A percentile compares a stretch with the other conserved stretches of the same genome.
phyloP scores from a whole-genome alignment of 2,888 invertebrate genomes.

The Sinelater perroti region DNA sequence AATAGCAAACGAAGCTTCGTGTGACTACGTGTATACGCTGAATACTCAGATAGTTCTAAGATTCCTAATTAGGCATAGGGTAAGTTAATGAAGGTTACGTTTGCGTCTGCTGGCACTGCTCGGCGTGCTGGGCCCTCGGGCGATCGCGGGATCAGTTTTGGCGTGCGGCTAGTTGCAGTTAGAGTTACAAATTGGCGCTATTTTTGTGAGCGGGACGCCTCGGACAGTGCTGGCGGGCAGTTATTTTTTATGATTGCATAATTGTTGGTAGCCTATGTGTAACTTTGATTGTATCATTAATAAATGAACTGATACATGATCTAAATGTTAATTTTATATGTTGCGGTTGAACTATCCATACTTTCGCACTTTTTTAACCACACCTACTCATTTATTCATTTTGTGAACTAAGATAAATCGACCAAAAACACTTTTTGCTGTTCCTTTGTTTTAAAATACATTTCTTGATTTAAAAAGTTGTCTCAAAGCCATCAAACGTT shows the following conservation, averaged over 20 bases:
- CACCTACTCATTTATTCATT: too few relatives aligned
- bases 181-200: neutral
- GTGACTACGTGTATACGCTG: slow-evolving; percentile 60
- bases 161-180: slow-evolving; percentile 3
- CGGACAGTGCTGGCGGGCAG: slow-evolving; percentile 27
- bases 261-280: slow-evolving; percentile 59
- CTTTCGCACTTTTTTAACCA: too few relatives aligned
- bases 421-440: too few relatives aligned
- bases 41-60: slow-evolving; percentile 55
- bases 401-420: too few relatives aligned
- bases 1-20: slow-evolving; percentile 53
- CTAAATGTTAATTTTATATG: neutral
- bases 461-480: too few relatives aligned
- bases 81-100: slow-evolving; percentile 30
- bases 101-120: slow-evolving; percentile 33
- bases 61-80: slow-evolving; percentile 35
- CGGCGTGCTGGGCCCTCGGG: neutral
- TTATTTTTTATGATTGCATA: slow-evolving; percentile 58
- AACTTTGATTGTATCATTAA: slow-evolving; percentile 59
- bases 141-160: too few relatives aligned
- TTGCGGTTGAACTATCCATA: too few relatives aligned
- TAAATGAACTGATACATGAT: slow-evolving; percentile 47
- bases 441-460: too few relatives aligned
- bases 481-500: too few relatives aligned
- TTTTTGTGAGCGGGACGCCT: neutral